Evolutionary conservation across 1,140 invertebrate genomes (phyloP).

Genomic region (Augochlora pura): DNA sequence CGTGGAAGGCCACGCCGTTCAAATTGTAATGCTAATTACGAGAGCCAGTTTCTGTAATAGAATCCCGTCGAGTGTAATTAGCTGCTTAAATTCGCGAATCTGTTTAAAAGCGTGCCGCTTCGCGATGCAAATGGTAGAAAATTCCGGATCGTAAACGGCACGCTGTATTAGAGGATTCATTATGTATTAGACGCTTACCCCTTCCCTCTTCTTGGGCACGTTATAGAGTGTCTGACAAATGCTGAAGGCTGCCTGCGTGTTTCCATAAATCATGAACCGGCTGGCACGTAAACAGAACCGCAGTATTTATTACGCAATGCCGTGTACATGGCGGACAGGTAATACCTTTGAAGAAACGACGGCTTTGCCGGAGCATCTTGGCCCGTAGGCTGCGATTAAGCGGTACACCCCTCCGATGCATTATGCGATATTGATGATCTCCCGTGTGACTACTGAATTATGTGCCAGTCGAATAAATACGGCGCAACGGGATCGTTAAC

Average conservation of each 20-base stretch:
- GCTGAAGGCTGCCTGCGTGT: background rate
- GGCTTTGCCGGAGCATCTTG: background rate
- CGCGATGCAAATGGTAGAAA: background rate
- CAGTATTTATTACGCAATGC: background rate
- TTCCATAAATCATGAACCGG: constrained; percentile 14
- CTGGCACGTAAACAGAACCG: background rate
- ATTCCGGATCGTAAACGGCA: background rate
- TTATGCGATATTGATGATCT: constrained; percentile 6
- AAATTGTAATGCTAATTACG: too few relatives aligned
- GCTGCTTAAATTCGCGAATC: too few relatives aligned
- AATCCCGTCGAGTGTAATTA: too few relatives aligned
- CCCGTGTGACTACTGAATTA: background rate
- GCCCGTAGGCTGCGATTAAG: background rate
- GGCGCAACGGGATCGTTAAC: too few relatives aligned
- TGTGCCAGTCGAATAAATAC: background rate
- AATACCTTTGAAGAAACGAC: background rate
- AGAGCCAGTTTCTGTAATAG: too few relatives aligned
- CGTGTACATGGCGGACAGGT: background rate
- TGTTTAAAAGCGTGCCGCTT: too few relatives aligned
- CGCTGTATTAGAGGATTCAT: background rate
- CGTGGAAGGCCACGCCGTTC: too few relatives aligned
- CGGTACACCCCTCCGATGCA: background rate
- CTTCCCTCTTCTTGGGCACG: too few relatives aligned
- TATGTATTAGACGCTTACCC: background rate
- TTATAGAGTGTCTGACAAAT: constrained; percentile 16